A percentile compares a stretch with the other conserved stretches of the same genome.
These are phyloP conservation scores for Coelinius sp. DNA, from an alignment of 2,888 invertebrate species.

Conservation along the genomic window DNA sequence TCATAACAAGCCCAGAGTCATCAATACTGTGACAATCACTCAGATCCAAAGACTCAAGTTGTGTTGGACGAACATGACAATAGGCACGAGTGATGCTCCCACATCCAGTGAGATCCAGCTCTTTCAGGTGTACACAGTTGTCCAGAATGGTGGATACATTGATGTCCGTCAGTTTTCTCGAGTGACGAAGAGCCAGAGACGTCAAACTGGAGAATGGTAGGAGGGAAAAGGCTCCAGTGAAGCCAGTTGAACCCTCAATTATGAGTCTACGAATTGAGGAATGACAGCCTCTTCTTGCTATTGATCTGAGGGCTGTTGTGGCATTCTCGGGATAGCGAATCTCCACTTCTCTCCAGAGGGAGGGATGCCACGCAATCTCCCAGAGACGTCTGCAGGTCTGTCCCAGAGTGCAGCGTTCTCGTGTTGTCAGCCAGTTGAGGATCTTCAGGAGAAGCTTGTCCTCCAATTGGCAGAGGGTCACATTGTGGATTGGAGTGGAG, in stretches of 20 bases:
- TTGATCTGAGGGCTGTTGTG: constrained; percentile 54
- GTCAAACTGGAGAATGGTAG: constrained; percentile 62
- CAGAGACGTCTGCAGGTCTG: constrained; percentile 84
- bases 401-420: constrained; percentile 81
- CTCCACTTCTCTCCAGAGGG: constrained; percentile 75
- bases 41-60: constrained; percentile 89
- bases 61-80: constrained; percentile 70
- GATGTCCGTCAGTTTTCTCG: constrained; percentile 58
- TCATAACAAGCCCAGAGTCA: constrained; percentile 86
- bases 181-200: constrained; percentile 68
- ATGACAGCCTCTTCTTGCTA: constrained; percentile 61
- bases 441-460: constrained; percentile 81
- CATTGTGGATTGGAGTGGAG: constrained; percentile 29
- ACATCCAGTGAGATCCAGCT: constrained; percentile 64
- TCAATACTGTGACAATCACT: constrained; percentile 90
- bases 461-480: constrained; percentile 56
- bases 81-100: constrained; percentile 57
- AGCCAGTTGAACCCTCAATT: constrained; percentile 60
- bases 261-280: constrained; percentile 57
- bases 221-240: constrained; percentile 58
- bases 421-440: constrained; percentile 80
- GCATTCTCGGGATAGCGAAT: constrained; percentile 62
- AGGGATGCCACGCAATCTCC: constrained; percentile 83
- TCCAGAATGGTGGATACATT: constrained; percentile 61
- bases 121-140: constrained; percentile 59